Evolutionary conservation across 2,797 vertebrate genomes (phyloP).

Genomic region (Molossus alvarezi): DNA sequence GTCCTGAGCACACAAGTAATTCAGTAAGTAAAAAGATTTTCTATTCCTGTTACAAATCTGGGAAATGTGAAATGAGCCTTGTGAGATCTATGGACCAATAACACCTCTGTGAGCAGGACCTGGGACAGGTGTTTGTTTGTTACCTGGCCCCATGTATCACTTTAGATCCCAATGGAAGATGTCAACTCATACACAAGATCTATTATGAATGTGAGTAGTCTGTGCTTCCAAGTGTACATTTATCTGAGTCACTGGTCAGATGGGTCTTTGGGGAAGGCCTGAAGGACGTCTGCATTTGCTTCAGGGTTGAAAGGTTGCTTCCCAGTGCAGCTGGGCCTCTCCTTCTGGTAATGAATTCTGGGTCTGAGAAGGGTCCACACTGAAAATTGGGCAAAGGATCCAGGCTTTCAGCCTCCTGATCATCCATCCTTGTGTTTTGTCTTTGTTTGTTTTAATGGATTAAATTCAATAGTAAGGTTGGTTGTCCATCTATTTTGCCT

Average conservation of each 20-base stretch:
- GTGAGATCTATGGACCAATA: rapidly evolving
- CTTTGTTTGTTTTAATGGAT: too few relatives aligned
- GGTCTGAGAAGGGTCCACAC: too few relatives aligned
- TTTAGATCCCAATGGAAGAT: rapidly evolving
- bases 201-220: neutral
- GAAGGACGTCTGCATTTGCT: too few relatives aligned
- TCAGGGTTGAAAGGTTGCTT: too few relatives aligned
- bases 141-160: rapidly evolving
- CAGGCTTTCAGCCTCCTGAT: too few relatives aligned
- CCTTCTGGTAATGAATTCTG: too few relatives aligned
- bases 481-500: neutral
- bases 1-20: neutral
- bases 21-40: neutral
- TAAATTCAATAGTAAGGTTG: too few relatives aligned
- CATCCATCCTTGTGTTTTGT: too few relatives aligned
- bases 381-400: too few relatives aligned
- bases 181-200: rapidly evolving
- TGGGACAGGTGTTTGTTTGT: neutral
- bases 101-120: neutral
- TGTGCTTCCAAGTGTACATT: neutral
- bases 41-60: neutral
- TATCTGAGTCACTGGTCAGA: neutral
- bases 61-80: neutral
- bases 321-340: too few relatives aligned
- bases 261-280: neutral